These are phyloP conservation scores for Coleophora deauratella DNA, from an alignment of 2,888 invertebrate genomes.

Conservation along the genomic window DNA sequence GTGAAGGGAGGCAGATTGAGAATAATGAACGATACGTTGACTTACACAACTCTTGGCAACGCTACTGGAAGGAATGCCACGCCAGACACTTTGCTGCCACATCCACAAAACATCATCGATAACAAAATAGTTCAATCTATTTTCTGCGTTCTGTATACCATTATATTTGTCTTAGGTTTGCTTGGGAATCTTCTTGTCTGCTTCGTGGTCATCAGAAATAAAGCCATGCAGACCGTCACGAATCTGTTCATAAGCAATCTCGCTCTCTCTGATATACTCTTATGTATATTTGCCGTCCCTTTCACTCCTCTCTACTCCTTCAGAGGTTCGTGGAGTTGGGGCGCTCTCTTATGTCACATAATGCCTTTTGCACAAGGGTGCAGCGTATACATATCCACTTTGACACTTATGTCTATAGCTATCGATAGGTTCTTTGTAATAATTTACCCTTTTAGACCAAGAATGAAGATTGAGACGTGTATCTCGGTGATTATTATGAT, in stretches of 20 bases:
- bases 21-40: conserved; percentile 50
- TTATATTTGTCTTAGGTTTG: conserved; percentile 86
- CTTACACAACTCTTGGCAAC: conserved; percentile 34
- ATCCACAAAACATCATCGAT: conserved; percentile 74
- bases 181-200: conserved; percentile 89
- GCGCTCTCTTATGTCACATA: conserved; percentile 90
- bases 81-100: conserved; percentile 25
- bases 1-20: conserved; percentile 9
- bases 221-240: conserved; percentile 93
- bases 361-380: conserved; percentile 96
- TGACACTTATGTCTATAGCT: conserved; percentile 97
- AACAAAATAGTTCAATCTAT: conserved; percentile 79
- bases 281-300: conserved; percentile 92
- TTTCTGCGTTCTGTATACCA: conserved; percentile 81
- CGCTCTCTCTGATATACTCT: conserved; percentile 88
- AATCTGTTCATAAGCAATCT: conserved; percentile 93
- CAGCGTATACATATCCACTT: conserved; percentile 97
- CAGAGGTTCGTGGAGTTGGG: conserved; percentile 94
- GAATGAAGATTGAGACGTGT: conserved; percentile 92
- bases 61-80: conserved; percentile 35
- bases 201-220: conserved; percentile 88
- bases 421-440: conserved; percentile 98
- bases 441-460: conserved; percentile 94
- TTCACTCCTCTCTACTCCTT: conserved; percentile 97
- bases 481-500: conserved; percentile 89